Percentiles rank a stretch among this genome's conserved stretches.
phyloP scores from a whole-genome alignment of 2,888 invertebrate species.

The Anthoptus insignis region DNA sequence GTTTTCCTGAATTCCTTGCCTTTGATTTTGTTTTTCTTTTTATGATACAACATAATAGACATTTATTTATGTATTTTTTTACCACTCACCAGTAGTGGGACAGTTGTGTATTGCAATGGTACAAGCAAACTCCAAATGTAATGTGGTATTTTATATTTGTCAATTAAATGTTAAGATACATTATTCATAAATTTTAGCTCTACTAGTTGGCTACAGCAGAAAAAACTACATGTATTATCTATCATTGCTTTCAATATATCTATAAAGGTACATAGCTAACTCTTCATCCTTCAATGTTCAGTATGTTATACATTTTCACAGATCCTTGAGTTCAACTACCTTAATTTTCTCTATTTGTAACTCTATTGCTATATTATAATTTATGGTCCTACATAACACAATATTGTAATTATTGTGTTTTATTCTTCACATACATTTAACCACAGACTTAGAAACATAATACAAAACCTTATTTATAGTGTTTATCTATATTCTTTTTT shows the following conservation, averaged over 20 bases:
- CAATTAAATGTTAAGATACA: slow-evolving; percentile 79
- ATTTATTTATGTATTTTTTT: too few species aligned
- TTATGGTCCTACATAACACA: slow-evolving; percentile 29
- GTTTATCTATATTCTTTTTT: slow-evolving; percentile 29
- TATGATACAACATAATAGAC: not conserved
- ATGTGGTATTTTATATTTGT: slow-evolving; percentile 71
- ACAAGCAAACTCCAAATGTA: slow-evolving; percentile 16
- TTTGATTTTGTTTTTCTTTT: slow-evolving; percentile 56
- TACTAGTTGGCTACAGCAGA: slow-evolving; percentile 77
- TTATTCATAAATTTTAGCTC: slow-evolving; percentile 70
- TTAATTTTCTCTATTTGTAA: slow-evolving; percentile 14
- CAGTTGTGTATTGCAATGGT: not conserved
- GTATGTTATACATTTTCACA: slow-evolving; percentile 30
- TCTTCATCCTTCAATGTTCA: slow-evolving; percentile 29
- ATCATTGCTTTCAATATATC: slow-evolving; percentile 60
- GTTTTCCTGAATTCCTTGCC: slow-evolving; percentile 51
- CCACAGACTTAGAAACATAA: slow-evolving; percentile 42
- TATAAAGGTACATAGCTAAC: slow-evolving; percentile 46
- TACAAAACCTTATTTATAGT: slow-evolving; percentile 29
- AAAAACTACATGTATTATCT: slow-evolving; percentile 59
- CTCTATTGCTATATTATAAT: slow-evolving; percentile 26
- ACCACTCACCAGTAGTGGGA: too few species aligned
- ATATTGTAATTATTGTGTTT: slow-evolving; percentile 13
- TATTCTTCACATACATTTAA: slow-evolving; percentile 19
- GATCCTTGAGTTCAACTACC: slow-evolving; percentile 23